Evolutionary conservation across 2,797 vertebrate genomes (phyloP), one percentile per base, ranked within the genome.

Genomic region (Acridotheres tristis): DNA sequence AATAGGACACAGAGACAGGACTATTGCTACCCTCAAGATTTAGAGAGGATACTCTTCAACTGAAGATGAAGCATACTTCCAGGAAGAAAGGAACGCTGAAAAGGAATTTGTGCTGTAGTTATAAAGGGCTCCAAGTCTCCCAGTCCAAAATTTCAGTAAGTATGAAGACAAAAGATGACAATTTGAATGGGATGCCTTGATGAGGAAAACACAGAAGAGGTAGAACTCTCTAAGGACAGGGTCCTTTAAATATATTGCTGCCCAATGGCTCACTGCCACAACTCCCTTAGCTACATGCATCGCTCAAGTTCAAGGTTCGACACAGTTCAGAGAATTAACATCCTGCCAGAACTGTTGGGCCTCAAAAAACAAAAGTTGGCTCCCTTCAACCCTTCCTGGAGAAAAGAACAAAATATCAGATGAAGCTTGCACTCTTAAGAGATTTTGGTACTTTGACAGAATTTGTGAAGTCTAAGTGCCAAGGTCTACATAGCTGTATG

Each of bases 121-220:
- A 78, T 29, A 84, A 86, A 85, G 66, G 72, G 57, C n/a, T 84
- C 65, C 42, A 80, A 71, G 81, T 82, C 71, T 88, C 78, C 78
- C 83, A 84, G 8, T 42, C 29, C 74, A 90, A 76, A 81, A 80
- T 55, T 85, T 84, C 82, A 38, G 18, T 81, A 74, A 76, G 42
- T 69, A 85, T 48, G 53, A 90, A 93, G 85, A 85, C 45, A 71
- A 61, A 90, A 88, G 78, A 88, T 62, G 54, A 54, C 54, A 87
- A 90, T 73, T 90, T 85, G n/a, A 78, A 88, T 82, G 85, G 93
- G 71, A 93, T 81, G 92, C 75, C 57, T 89, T 74, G 42, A 94
- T 90, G 74, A 93, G n/a, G 45, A 89, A 85, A 95, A 93, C 84
- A 92, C 0, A 93, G 88, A 96, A 93, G 94, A 96, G 85, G 92